Conservation (phyloP, 2,113 vertebrate genomes). For the Clinocottus analis region DNA sequence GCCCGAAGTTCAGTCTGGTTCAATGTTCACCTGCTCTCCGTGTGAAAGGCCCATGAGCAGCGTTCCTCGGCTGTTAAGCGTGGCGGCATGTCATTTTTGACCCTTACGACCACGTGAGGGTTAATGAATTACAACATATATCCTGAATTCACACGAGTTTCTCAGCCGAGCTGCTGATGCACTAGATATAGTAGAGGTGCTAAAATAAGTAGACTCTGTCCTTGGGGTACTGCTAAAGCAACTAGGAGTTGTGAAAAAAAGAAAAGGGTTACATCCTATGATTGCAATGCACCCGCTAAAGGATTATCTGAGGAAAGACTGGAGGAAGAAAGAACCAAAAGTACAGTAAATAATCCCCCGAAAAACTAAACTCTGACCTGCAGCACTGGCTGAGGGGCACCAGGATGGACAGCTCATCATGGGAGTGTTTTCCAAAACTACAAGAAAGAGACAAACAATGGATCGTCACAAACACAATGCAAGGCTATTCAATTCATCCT, state of each 20-base stretch:
- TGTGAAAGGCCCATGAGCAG: neutral
- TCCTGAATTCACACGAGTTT: neutral
- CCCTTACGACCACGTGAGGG: no score
- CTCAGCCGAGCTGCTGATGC: neutral
- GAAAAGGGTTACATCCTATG: neutral
- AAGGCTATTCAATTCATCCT: fast-evolving
- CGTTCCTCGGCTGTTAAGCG: neutral
- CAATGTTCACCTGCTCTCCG: neutral
- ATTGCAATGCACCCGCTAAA: neutral
- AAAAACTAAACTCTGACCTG: slow-evolving; percentile 84
- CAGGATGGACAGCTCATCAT: slow-evolving; percentile 96
- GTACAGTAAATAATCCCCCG: neutral
- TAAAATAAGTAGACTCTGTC: neutral
- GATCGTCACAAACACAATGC: neutral
- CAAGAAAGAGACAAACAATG: neutral
- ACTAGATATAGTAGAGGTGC: neutral
- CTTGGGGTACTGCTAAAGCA: neutral
- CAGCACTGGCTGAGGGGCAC: slow-evolving; percentile 96
- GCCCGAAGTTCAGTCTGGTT: neutral
- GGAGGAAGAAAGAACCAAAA: neutral
- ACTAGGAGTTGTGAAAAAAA: neutral
- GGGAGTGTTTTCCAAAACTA: slow-evolving; percentile 97
- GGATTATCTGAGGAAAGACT: neutral
- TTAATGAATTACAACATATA: neutral
- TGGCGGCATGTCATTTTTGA: neutral